Percentiles rank a stretch among this genome's conserved stretches.
Evolutionary conservation across 1,140 invertebrate species (phyloP).

Genomic region (Nephotettix cincticeps): DNA sequence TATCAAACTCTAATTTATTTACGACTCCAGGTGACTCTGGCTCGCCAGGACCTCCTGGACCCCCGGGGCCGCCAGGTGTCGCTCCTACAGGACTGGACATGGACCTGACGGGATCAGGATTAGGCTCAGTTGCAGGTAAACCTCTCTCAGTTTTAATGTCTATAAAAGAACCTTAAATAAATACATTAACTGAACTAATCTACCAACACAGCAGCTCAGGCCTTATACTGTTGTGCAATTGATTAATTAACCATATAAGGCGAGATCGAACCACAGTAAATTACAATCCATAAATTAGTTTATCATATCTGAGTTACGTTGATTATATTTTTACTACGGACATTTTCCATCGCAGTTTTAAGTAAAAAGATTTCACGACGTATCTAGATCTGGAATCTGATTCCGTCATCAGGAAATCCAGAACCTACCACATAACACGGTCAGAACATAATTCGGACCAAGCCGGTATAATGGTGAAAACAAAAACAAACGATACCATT

Average conservation of each 20-base stretch:
- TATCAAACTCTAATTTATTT: too few species aligned
- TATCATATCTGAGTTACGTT: background rate
- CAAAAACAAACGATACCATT: too few species aligned
- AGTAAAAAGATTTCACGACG: too few species aligned
- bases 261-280: background rate
- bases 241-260: background rate
- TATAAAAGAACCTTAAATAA: background rate
- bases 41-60: constrained; percentile 70
- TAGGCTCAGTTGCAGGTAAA: constrained; percentile 1
- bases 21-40: too few species aligned
- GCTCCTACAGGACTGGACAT: background rate
- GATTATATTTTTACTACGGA: too few species aligned
- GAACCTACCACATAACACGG: too few species aligned
- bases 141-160: background rate
- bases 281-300: background rate
- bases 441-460: too few species aligned
- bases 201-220: too few species aligned
- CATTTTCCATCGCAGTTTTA: too few species aligned
- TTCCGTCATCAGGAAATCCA: too few species aligned
- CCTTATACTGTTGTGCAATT: background rate
- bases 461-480: too few species aligned
- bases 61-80: constrained; percentile 56
- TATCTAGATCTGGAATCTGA: too few species aligned
- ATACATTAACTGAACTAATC: background rate
- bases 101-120: background rate